Base-by-base conservation (phyloP, 2,888 invertebrate species). In the Melieria crassipennis region DNA sequence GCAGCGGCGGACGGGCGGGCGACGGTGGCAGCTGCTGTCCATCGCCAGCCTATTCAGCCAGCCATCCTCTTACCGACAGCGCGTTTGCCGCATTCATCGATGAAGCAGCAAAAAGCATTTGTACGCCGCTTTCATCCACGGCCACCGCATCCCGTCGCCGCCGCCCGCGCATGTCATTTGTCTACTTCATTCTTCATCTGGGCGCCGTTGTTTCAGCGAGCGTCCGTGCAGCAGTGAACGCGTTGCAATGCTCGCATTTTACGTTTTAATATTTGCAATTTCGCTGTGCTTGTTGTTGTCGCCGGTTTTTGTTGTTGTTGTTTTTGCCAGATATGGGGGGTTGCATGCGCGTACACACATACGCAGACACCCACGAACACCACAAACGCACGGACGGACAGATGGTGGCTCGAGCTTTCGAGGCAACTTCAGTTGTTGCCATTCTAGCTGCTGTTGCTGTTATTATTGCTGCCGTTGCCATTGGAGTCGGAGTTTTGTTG, bases 231-330 rank as follows among this genome's bases (percentile, higher is more conserved):
- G 58, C 58, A 43, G 7, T 58, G 47, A 58, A 16, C 61, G 67
- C 67, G 67, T 67, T 61, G 67, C 67, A 67, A 60, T 67, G 52
- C 46, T 67, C 67, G 61, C 67, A 67, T 67, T 67, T 67, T 67
- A 67, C 61, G 60, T 67, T 67, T 67, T 67, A 60, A 67, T 67
- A 67, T 67, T 67, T 67, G 67, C 60, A 67, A 60, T 67, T 67
- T 60, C 61, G 67, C 57, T 65, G 47, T 57, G 5, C n/a, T 63
- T 63, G 63, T 46, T 50, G 48, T 16, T 56, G 10, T 63, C 43
- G 48, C 50, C 16, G 42, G 42, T 60, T 50, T 50, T 60, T 48
- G 56, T 56, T 55, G 11, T 30, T 56, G 65, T 46, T 55, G 13
- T 11, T 16, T 10, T 46, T 55, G 60, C 48, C 43, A 13, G 50